Percentiles rank a stretch among this genome's conserved stretches.
Evolutionary conservation across 1,140 invertebrate genomes (phyloP).

Genomic region (Drosophila paulistorum): DNA sequence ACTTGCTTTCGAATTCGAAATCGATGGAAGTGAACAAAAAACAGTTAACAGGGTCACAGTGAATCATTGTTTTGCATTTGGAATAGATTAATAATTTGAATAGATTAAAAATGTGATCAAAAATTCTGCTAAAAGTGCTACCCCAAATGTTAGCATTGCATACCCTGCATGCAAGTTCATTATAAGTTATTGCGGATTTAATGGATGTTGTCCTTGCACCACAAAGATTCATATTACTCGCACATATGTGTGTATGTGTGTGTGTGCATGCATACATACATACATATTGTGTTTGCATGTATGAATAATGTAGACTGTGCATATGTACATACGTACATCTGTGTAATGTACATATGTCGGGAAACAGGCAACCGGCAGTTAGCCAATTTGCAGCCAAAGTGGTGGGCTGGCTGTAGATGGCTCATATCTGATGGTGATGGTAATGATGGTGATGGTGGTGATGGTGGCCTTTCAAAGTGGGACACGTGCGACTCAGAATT

Average conservation of each 20-base stretch:
- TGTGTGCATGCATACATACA: not conserved
- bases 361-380: constrained; percentile 40
- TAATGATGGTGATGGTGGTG: not conserved
- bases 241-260: not conserved
- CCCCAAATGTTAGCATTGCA: not conserved
- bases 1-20: too few species aligned
- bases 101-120: not conserved
- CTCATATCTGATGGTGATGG: not conserved
- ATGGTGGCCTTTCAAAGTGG: constrained; percentile 55
- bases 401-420: not conserved
- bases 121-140: not conserved
- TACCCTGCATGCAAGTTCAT: not conserved
- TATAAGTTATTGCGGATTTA: not conserved
- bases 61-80: too few species aligned
- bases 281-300: not conserved
- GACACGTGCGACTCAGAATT: constrained; percentile 70
- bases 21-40: too few species aligned
- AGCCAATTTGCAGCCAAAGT: constrained; percentile 49
- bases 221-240: not conserved
- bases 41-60: too few species aligned
- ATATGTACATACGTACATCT: constrained; percentile 32
- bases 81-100: too few species aligned
- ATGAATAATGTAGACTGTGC: constrained; percentile 25
- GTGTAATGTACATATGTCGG: constrained; percentile 40
- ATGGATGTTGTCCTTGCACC: constrained; percentile 6